These are phyloP conservation scores for Axinella damicornis DNA, from an alignment of 37 sponge, comb jelly and placozoan species.

Conservation along the genomic window DNA sequence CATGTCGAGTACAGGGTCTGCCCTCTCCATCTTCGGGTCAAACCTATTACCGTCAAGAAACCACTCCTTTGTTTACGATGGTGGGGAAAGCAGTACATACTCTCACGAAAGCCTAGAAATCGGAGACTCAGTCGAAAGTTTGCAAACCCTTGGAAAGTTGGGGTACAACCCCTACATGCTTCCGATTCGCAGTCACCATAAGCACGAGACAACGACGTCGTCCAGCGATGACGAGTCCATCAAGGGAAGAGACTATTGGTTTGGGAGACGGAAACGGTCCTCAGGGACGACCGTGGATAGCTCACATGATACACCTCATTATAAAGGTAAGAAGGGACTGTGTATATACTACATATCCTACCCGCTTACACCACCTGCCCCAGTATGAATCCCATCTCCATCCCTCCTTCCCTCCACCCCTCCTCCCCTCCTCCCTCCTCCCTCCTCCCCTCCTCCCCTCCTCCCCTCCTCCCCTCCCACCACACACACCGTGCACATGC, in stretches of 20 bases:
- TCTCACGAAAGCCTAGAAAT: constrained; percentile 57
- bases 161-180: constrained; percentile 29
- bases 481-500: too few species aligned
- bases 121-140: constrained; percentile 41
- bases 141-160: constrained; percentile 21
- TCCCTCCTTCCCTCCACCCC: too few species aligned
- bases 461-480: too few species aligned
- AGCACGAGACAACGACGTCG: constrained; percentile 3
- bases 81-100: constrained; percentile 58
- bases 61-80: constrained; percentile 47
- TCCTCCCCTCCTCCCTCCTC: too few species aligned
- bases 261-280: neutral
- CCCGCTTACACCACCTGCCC: neutral
- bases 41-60: constrained; percentile 19
- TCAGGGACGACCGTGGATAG: neutral
- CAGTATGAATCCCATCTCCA: too few species aligned
- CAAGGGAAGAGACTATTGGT: neutral
- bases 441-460: too few species aligned
- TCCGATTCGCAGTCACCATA: neutral
- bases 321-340: constrained; percentile 22
- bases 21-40: constrained; percentile 11
- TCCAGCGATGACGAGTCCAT: neutral
- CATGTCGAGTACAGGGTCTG: constrained; percentile 32
- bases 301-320: constrained; percentile 21
- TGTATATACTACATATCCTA: too few species aligned